phyloP scores from a whole-genome alignment of 2,797 vertebrate genomes.

The Acanthopagrus latus region DNA sequence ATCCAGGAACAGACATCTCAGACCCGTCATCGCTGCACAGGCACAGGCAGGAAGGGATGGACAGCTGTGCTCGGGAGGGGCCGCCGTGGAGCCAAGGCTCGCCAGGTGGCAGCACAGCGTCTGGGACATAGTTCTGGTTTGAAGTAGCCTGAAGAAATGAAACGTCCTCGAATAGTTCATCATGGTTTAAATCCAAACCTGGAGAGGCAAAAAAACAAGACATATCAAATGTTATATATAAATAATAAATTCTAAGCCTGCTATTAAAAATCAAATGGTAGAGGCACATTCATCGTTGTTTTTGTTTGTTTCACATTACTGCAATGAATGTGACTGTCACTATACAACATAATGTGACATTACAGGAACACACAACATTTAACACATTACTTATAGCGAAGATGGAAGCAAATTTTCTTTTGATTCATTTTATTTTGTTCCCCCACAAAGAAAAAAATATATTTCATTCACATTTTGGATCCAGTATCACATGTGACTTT shows the following conservation, averaged over 20 bases:
- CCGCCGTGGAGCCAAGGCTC: conserved; percentile 75
- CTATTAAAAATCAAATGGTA: background rate
- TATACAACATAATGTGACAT: background rate
- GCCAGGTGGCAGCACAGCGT: conserved; percentile 72
- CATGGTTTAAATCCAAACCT: conserved; percentile 65
- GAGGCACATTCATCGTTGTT: background rate
- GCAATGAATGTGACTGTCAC: background rate
- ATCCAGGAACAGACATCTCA: conserved; percentile 13
- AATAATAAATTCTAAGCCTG: background rate
- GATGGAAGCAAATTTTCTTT: conserved; percentile 20
- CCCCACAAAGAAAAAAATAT: background rate
- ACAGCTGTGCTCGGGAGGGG: conserved; percentile 74
- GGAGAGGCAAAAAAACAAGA: conserved; percentile 4
- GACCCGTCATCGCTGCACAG: conserved; percentile 47
- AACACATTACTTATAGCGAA: conserved; percentile 14
- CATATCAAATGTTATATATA: no score
- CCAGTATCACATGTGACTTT: background rate
- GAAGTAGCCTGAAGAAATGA: conserved; percentile 49
- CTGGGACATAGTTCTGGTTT: conserved; percentile 75
- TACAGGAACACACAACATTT: conserved; percentile 1
- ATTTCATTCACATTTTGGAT: background rate
- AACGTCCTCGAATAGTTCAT: conserved; percentile 70
- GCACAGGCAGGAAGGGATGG: conserved; percentile 83
- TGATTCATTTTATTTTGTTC: conserved; percentile 33
- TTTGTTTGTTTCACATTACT: background rate